Conservation (phyloP, 2,888 invertebrate species). For the Marronus borbonicus region DNA sequence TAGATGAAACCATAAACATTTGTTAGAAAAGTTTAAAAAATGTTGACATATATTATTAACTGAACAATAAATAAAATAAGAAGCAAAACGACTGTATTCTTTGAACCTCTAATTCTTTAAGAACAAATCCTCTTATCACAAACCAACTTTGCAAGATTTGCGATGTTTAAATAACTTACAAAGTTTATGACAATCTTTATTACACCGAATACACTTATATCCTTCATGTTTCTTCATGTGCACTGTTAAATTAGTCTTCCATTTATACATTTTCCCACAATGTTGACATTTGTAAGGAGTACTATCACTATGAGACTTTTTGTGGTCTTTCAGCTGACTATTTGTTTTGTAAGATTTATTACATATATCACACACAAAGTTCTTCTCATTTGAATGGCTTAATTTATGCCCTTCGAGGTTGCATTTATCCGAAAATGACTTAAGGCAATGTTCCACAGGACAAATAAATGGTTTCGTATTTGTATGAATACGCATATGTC, state of each 20-base stretch:
- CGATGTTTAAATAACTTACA: conserved; percentile 42
- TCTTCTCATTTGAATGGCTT: conserved; percentile 64
- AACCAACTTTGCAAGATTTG: conserved; percentile 33
- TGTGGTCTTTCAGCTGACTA: conserved; percentile 65
- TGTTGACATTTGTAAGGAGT: conserved; percentile 62
- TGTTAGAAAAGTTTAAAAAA: too few species aligned
- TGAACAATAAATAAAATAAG: too few species aligned
- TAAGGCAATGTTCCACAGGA: conserved; percentile 62
- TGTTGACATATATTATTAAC: too few species aligned
- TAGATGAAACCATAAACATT: too few species aligned
- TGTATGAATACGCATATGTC: conserved; percentile 67
- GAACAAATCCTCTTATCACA: not conserved
- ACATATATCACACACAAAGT: conserved; percentile 63
- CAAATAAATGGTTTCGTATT: conserved; percentile 67
- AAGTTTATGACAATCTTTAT: conserved; percentile 48
- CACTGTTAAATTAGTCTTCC: conserved; percentile 65
- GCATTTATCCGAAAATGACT: conserved; percentile 68
- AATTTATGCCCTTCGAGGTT: conserved; percentile 66
- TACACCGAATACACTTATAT: conserved; percentile 51
- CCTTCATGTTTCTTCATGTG: conserved; percentile 64
- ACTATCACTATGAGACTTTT: conserved; percentile 61
- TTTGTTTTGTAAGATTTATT: conserved; percentile 64
- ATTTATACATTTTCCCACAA: conserved; percentile 65
- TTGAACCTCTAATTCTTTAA: not conserved
- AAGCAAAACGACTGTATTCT: not conserved